Conservation (phyloP, 2,113 vertebrate genomes). For the Carlito syrichta region DNA sequence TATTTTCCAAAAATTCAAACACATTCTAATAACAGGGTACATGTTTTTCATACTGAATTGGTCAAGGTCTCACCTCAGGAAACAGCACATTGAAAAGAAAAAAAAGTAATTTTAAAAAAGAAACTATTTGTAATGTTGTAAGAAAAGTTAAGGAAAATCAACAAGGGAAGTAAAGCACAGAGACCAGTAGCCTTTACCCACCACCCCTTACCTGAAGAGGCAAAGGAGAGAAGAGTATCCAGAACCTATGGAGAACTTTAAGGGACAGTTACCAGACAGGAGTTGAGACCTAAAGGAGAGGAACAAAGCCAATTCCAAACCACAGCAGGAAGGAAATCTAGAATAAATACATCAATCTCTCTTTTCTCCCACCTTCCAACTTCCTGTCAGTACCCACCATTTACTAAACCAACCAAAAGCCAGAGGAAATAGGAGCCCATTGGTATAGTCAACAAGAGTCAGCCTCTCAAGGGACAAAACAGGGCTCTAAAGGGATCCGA, state of each 20-base stretch:
- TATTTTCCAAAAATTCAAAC: neutral
- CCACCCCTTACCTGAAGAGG: neutral
- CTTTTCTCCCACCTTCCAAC: neutral
- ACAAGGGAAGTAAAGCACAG: neutral
- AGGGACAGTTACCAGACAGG: neutral
- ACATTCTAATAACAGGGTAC: neutral
- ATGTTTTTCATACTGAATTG: conserved; percentile 13
- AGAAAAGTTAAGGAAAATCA: neutral
- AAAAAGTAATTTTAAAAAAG: conserved; percentile 36
- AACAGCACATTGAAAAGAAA: neutral
- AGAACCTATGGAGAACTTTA: neutral
- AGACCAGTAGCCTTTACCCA: neutral
- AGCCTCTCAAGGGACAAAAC: neutral
- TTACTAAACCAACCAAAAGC: conserved; percentile 10
- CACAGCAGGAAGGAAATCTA: neutral
- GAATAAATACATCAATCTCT: neutral
- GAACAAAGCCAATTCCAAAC: conserved; percentile 16
- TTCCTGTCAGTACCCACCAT: neutral
- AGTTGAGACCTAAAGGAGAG: neutral
- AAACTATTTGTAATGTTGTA: neutral
- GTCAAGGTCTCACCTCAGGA: neutral
- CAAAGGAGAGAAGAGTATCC: neutral
- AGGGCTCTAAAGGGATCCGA: neutral
- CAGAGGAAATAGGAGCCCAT: neutral
- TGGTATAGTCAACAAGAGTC: neutral